A percentile compares a stretch with the other conserved stretches of the same genome.
Conservation (phyloP, 2,113 vertebrate genomes). For the Cyprinodon variegatus region DNA sequence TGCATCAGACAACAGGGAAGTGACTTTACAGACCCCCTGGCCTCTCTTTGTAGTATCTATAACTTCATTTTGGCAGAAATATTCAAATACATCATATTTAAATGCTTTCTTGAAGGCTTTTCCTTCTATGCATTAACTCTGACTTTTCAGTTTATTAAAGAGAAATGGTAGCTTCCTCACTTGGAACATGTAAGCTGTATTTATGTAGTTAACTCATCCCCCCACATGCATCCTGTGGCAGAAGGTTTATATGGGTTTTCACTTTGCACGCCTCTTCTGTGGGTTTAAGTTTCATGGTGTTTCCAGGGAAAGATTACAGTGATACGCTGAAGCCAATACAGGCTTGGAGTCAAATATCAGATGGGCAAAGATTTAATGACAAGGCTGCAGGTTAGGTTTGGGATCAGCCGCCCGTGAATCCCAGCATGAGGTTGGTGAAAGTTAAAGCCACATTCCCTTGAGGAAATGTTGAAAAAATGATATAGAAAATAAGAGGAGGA, state of each 20-base stretch:
- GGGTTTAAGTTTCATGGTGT: not conserved
- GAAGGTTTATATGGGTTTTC: not conserved
- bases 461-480: not conserved
- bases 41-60: not conserved
- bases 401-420: not conserved
- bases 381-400: not conserved
- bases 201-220: conserved; percentile 27
- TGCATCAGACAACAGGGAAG: conserved; percentile 5
- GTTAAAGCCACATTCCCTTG: conserved; percentile 10
- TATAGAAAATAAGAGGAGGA: not conserved
- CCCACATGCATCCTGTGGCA: conserved; percentile 18
- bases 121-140: not conserved
- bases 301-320: not conserved
- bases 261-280: not conserved
- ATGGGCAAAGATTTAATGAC: too few relatives aligned
- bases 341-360: too few relatives aligned
- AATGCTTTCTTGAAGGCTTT: not conserved
- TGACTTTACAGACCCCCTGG: not conserved
- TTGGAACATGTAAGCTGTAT: conserved; percentile 28
- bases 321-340: not conserved
- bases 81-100: conserved; percentile 9
- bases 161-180: conserved; percentile 41
- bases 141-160: conserved; percentile 22
- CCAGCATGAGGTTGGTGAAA: not conserved
- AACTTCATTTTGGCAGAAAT: not conserved